Evolutionary conservation across 2,797 vertebrate species (phyloP).

Genomic region (Halcyon smyrnensis): DNA sequence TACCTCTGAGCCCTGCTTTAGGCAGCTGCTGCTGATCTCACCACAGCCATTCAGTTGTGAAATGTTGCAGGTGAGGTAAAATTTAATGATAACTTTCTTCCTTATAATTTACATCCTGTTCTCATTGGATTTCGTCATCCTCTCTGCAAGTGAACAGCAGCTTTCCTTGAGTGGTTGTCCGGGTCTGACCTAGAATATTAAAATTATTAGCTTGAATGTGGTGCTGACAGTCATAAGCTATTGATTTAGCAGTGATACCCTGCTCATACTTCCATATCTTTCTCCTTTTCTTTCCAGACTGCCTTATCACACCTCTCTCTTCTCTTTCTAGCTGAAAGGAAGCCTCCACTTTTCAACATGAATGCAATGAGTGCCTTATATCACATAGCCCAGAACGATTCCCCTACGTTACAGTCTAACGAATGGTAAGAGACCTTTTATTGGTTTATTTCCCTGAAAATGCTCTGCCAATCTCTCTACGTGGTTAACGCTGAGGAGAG

Average conservation of each 20-base stretch:
- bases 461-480: not conserved
- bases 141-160: not conserved
- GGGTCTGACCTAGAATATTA: slow-evolving; percentile 35
- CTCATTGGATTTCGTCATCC: not conserved
- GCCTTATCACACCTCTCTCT: slow-evolving; percentile 37
- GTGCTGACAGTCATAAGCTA: slow-evolving; percentile 19
- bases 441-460: not conserved
- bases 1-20: not conserved
- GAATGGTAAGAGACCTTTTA: slow-evolving; percentile 89
- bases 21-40: not conserved
- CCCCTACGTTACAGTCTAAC: slow-evolving; percentile 93
- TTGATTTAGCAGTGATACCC: slow-evolving; percentile 8
- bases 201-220: slow-evolving; percentile 49
- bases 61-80: not conserved
- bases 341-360: slow-evolving; percentile 99
- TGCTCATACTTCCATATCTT: slow-evolving; percentile 11
- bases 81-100: not conserved
- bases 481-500: not conserved
- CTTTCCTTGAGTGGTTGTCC: slow-evolving; percentile 34
- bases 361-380: slow-evolving; percentile 99
- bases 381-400: slow-evolving; percentile 99
- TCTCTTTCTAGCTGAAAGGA: slow-evolving; percentile 90
- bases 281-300: slow-evolving; percentile 43
- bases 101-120: not conserved
- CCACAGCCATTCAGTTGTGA: not conserved